Percentiles rank a stretch among this genome's conserved stretches.
Evolutionary conservation across 2,888 invertebrate species (phyloP).

Genomic region (Lasioglossum villosulum): DNA sequence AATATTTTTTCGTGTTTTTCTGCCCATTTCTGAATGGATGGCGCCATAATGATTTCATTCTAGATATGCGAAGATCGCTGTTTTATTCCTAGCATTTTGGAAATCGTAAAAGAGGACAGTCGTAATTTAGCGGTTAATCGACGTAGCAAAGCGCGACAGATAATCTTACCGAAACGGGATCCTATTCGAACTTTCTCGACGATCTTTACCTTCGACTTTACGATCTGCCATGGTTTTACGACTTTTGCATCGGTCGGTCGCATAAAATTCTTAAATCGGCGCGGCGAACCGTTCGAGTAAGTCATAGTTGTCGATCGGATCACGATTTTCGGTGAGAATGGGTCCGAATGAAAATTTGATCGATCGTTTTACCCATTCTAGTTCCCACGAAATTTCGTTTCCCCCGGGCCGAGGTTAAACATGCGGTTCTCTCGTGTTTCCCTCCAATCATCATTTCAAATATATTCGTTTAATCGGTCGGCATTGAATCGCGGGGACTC

Average conservation of each 20-base stretch:
- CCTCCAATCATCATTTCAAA: conserved; percentile 28
- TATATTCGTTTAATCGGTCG: conserved; percentile 27
- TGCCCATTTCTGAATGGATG: neutral
- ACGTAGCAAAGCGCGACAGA: neutral
- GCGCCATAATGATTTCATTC: neutral
- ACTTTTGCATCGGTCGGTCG: neutral
- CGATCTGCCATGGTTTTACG: conserved; percentile 1
- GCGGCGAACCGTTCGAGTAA: neutral
- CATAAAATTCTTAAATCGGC: neutral
- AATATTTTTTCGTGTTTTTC: neutral
- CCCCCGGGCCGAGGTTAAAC: neutral
- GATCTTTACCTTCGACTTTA: neutral
- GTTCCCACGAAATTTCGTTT: neutral
- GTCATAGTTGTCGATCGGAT: neutral
- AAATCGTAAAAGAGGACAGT: neutral
- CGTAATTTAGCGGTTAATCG: neutral
- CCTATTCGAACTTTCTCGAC: neutral
- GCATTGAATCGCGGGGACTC: conserved; percentile 13
- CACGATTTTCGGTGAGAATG: neutral
- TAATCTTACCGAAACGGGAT: neutral
- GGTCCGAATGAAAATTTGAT: conserved; percentile 11
- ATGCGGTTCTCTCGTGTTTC: conserved; percentile 10
- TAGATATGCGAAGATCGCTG: neutral
- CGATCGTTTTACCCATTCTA: conserved; percentile 2
- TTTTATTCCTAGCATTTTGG: neutral